Evolutionary conservation across 2,113 vertebrate genomes (phyloP).

Genomic region (Tyto alba): DNA sequence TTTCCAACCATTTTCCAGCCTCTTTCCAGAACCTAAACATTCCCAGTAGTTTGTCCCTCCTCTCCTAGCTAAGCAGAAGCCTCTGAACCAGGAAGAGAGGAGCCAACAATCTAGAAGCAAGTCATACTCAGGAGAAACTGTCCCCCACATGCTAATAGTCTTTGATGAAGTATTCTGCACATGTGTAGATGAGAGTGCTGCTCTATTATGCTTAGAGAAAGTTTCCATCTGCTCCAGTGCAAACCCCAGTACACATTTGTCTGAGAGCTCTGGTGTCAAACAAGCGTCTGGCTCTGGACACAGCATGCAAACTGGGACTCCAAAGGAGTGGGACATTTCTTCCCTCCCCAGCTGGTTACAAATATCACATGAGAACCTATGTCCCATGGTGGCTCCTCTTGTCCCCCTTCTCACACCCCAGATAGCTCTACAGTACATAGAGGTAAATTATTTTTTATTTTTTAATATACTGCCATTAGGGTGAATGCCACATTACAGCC

Average conservation of each 20-base stretch:
- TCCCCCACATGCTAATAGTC: background rate
- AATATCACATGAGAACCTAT: background rate
- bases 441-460: background rate
- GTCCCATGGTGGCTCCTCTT: background rate
- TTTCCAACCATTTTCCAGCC: background rate
- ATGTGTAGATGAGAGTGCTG: background rate
- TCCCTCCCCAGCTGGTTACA: background rate
- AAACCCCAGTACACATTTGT: background rate
- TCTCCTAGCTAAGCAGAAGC: background rate
- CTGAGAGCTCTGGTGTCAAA: background rate
- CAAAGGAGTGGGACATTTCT: background rate
- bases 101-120: background rate
- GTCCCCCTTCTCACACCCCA: background rate
- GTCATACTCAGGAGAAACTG: background rate
- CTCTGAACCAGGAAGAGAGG: background rate
- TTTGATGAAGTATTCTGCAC: background rate
- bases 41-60: background rate
- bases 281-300: background rate
- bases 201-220: background rate
- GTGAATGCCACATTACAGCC: background rate
- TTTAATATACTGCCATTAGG: conserved; percentile 19
- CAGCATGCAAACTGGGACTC: background rate
- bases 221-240: conserved; percentile 7
- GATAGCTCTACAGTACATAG: background rate
- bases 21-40: background rate